Conservation (phyloP, 2,113 vertebrate species). For the Ciconia maguari region DNA sequence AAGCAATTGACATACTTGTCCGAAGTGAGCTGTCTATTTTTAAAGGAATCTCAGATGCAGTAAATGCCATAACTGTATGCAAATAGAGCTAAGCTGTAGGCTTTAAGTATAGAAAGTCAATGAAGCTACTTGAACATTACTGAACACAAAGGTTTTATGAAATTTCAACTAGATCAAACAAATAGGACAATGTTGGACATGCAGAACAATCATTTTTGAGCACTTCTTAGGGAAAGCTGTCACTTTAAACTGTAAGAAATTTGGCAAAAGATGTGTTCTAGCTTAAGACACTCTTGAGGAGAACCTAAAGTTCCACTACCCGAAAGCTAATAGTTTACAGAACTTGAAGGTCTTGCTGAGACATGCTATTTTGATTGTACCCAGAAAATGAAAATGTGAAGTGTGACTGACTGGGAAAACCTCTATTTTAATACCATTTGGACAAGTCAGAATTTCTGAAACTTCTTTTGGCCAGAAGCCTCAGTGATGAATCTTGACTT, state of each 20-base stretch:
- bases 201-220: background rate
- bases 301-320: background rate
- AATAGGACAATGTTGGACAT: background rate
- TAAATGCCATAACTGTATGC: background rate
- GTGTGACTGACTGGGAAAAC: background rate
- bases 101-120: background rate
- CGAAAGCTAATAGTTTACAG: background rate
- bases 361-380: background rate
- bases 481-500: background rate
- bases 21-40: background rate
- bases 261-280: background rate
- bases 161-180: background rate
- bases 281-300: background rate
- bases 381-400: background rate
- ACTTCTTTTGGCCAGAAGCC: background rate
- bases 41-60: background rate
- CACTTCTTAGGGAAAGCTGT: background rate
- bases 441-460: background rate
- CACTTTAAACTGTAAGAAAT: background rate
- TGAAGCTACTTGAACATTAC: background rate
- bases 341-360: background rate
- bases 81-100: background rate
- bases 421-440: background rate
- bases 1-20: background rate
- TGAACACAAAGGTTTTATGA: background rate